A percentile compares a stretch with the other conserved stretches of the same genome.
Conservation (phyloP, 2,113 vertebrate species). For the Crocuta crocuta region DNA sequence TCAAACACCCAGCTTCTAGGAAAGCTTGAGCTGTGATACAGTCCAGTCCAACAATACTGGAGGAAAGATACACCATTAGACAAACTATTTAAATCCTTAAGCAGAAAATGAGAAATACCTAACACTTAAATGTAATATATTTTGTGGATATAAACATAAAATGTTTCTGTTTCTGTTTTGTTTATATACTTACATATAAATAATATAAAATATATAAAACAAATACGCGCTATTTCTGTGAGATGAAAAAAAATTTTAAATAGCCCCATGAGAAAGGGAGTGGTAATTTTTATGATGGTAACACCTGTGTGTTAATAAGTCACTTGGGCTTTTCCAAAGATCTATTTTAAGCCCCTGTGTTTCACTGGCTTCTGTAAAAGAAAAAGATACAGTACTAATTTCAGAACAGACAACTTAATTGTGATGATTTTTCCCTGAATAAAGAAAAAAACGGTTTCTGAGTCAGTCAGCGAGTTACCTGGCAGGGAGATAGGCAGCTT, state of each 20-base stretch:
- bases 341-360: conserved; percentile 32
- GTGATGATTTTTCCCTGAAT: conserved; percentile 33
- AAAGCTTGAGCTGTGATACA: not conserved
- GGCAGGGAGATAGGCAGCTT: not conserved
- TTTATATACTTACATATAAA: not conserved
- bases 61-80: not conserved
- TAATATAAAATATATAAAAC: not conserved
- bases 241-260: not conserved
- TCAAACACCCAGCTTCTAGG: not conserved
- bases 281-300: not conserved
- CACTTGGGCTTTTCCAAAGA: conserved; percentile 43
- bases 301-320: conserved; percentile 64
- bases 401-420: conserved; percentile 51
- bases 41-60: not conserved
- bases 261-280: not conserved
- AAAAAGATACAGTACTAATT: not conserved
- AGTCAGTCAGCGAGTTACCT: conserved; percentile 22
- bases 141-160: conserved; percentile 23
- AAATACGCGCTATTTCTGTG: not conserved
- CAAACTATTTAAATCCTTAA: not conserved
- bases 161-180: not conserved
- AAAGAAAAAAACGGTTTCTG: conserved; percentile 63
- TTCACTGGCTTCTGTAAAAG: conserved; percentile 43
- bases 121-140: not conserved
- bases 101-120: not conserved